Conservation (phyloP, 2,797 vertebrate genomes). For the Schizothorax lantsangensis region DNA sequence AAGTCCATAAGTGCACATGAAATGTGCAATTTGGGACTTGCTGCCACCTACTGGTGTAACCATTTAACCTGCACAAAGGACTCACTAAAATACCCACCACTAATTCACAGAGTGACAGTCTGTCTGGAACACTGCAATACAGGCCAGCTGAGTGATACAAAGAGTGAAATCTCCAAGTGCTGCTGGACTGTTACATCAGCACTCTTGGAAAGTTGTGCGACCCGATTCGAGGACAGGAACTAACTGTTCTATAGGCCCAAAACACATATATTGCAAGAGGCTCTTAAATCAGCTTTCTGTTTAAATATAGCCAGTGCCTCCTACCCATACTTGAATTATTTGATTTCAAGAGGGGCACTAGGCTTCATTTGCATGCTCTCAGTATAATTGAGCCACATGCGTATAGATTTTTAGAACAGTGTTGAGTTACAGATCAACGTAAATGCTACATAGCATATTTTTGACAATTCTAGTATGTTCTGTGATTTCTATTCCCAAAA, state of each 20-base stretch:
- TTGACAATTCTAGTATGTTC: constrained; percentile 48
- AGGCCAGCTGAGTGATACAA: background rate
- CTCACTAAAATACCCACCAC: background rate
- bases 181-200: background rate
- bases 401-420: constrained; percentile 54
- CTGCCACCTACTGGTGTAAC: background rate
- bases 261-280: background rate
- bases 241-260: background rate
- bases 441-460: constrained; percentile 32
- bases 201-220: background rate
- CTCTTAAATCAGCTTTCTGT: constrained; percentile 20
- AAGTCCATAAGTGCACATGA: no score
- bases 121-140: background rate
- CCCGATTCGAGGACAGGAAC: background rate
- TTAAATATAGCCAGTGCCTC: constrained; percentile 20
- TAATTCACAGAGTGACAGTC: background rate
- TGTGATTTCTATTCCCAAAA: constrained; percentile 62
- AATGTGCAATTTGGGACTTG: background rate
- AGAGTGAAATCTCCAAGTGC: background rate
- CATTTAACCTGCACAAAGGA: background rate
- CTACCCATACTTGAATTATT: constrained; percentile 26
- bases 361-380: constrained; percentile 62
- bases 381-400: constrained; percentile 64
- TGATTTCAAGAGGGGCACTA: constrained; percentile 26
- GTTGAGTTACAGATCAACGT: constrained; percentile 46